A percentile compares a stretch with the other conserved stretches of the same genome.
phyloP scores from a whole-genome alignment of 2,888 invertebrate species.

The Galeruca laticollis region DNA sequence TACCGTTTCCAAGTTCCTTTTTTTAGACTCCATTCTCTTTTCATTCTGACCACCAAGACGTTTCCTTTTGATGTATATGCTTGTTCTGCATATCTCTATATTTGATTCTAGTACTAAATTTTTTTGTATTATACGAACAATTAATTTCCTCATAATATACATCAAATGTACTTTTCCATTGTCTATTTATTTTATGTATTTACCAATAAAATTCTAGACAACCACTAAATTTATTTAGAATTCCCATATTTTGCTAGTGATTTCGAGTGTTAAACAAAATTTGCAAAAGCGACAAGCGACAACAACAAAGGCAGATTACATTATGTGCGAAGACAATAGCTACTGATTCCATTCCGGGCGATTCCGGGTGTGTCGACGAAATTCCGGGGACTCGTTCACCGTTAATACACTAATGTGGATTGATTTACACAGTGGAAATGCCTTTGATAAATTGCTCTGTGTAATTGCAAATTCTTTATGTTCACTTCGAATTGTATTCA shows the following conservation, averaged over 20 bases:
- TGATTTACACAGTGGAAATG: slow-evolving; percentile 65
- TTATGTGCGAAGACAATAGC: slow-evolving; percentile 58
- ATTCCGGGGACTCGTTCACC: slow-evolving; percentile 62
- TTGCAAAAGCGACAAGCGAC: slow-evolving; percentile 52
- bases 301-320: slow-evolving; percentile 53
- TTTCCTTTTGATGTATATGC: too few species aligned
- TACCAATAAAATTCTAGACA: neutral
- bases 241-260: slow-evolving; percentile 28
- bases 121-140: too few species aligned
- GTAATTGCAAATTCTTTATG: slow-evolving; percentile 67
- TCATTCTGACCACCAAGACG: too few species aligned
- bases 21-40: too few species aligned
- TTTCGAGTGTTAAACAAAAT: slow-evolving; percentile 46
- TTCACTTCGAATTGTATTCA: slow-evolving; percentile 50
- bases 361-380: slow-evolving; percentile 57
- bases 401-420: slow-evolving; percentile 65
- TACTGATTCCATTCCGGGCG: slow-evolving; percentile 58
- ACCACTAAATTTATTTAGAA: neutral
- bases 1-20: too few species aligned
- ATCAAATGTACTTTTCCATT: too few species aligned
- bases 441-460: slow-evolving; percentile 64
- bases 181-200: neutral
- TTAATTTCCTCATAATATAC: too few species aligned
- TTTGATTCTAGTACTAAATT: too few species aligned
- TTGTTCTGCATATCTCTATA: too few species aligned